Evolutionary conservation across 2,888 invertebrate species (phyloP), one percentile per base, ranked within the genome.

Genomic region (Pseudococcus longispinus): DNA sequence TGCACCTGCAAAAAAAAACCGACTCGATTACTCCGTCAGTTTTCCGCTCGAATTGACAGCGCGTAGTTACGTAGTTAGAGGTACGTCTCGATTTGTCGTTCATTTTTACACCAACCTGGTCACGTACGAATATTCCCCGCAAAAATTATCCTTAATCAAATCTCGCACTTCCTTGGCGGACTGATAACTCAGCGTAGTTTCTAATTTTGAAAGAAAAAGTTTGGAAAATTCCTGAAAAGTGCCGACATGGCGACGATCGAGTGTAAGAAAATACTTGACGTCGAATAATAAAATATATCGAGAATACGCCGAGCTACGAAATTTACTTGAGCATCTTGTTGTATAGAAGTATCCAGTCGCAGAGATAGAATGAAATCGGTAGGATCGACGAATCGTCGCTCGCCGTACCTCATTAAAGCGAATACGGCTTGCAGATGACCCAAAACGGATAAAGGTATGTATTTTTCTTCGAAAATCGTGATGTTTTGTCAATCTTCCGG

Each of bases 391-490:
- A 91, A 91, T 89, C 91, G 90, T 88, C 92, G 90, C 88, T 92
- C 92, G 74, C 93, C 92, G 88, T 92, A 92, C 89, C 93, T 92
- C 90, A 94, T 91, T 89, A 93, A 91, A 0, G 93, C 93, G 91
- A 94, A 94, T 87, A 93, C 91, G 77, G 92, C 91, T 89, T 94
- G 93, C 77, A 93, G 90, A 88, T 93, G 93, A 1, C 92, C 93
- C 88, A 92, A 91, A 13, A 91, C 91, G 46, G 91, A 91, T n/a
- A 90, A 90, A 18, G 92, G 92, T 87, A 90, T 89, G 88, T 91
- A 92, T 44, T 89, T 88, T 51, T 89, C 89, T 88, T 89, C 88
- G 1, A 89, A 87, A 83, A 90, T 89, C 8, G 88, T 88, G 32
- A 89, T 88, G 84, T 90, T 89, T 65, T 89, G 89, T 83, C 89